Conservation (phyloP, 2,797 vertebrate species). For the Petrocephalus schoutedeni region DNA sequence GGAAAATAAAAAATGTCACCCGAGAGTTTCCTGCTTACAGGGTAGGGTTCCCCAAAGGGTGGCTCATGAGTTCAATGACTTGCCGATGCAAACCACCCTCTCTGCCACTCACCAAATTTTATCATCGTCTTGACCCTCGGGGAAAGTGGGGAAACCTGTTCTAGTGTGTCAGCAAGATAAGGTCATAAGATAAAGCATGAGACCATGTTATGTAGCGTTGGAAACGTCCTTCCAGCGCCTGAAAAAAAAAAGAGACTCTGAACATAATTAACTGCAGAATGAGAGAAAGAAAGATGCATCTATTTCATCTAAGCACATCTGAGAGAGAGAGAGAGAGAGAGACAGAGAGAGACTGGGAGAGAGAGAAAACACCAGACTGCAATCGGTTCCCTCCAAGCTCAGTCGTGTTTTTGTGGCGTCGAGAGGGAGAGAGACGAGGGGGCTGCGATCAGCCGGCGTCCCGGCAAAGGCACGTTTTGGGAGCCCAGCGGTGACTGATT, state of each 20-base stretch:
- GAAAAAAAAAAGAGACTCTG: not conserved
- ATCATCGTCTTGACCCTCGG: not conserved
- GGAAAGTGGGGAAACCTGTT: not conserved
- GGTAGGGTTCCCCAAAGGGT: not conserved
- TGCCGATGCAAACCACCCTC: not conserved
- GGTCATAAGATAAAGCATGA: not conserved
- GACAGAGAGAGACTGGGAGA: not conserved
- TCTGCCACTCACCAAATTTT: not conserved
- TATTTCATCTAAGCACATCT: not conserved
- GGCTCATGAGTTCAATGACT: not conserved
- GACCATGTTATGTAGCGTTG: not conserved
- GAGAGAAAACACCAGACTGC: not conserved
- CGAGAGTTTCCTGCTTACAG: not conserved
- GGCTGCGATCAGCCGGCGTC: not conserved
- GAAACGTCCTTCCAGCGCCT: not conserved
- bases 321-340: not conserved
- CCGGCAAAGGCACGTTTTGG: slow-evolving; percentile 7
- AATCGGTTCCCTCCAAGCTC: not conserved
- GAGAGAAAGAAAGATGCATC: not conserved
- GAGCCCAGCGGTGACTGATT: slow-evolving; percentile 26
- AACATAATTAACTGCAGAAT: not conserved
- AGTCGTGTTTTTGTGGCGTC: not conserved
- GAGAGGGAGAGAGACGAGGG: slow-evolving; percentile 12
- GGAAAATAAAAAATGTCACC: not conserved
- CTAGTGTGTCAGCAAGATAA: not conserved